Conservation (phyloP, 2,797 vertebrate genomes). For the Poeciliopsis turneri region DNA sequence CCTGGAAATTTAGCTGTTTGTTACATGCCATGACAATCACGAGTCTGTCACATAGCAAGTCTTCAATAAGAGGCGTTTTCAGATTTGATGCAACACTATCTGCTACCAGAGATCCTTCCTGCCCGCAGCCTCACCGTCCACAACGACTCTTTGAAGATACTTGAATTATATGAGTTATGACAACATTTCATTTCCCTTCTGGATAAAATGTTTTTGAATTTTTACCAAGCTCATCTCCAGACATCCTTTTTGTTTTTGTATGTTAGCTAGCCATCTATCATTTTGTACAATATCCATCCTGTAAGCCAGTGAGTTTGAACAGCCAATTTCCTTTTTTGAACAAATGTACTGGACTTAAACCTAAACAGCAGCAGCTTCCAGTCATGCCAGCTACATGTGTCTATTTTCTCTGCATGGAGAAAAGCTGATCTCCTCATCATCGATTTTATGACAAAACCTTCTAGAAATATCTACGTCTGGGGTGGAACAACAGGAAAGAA, state of each 20-base stretch:
- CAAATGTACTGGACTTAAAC: neutral
- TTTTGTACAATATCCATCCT: neutral
- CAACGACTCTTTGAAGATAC: neutral
- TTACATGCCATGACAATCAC: neutral
- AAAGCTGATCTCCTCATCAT: neutral
- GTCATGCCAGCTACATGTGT: neutral
- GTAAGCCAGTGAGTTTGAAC: neutral
- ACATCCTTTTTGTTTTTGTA: neutral
- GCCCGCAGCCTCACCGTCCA: neutral
- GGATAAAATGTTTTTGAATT: neutral
- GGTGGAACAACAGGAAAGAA: slow-evolving; percentile 58
- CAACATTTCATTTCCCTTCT: neutral
- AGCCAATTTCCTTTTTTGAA: neutral
- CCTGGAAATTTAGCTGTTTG: neutral
- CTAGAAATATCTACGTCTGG: slow-evolving; percentile 66
- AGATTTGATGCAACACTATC: neutral
- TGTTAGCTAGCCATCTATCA: neutral
- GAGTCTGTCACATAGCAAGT: neutral
- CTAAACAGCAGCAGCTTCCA: neutral
- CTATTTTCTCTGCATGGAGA: neutral
- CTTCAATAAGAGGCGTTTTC: neutral
- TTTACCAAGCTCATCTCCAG: neutral
- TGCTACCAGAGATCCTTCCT: neutral
- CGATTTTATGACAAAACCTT: slow-evolving; percentile 15
- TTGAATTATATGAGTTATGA: neutral